Base-by-base conservation (phyloP, 2,797 vertebrate genomes). In the Loriculus beryllinus region DNA sequence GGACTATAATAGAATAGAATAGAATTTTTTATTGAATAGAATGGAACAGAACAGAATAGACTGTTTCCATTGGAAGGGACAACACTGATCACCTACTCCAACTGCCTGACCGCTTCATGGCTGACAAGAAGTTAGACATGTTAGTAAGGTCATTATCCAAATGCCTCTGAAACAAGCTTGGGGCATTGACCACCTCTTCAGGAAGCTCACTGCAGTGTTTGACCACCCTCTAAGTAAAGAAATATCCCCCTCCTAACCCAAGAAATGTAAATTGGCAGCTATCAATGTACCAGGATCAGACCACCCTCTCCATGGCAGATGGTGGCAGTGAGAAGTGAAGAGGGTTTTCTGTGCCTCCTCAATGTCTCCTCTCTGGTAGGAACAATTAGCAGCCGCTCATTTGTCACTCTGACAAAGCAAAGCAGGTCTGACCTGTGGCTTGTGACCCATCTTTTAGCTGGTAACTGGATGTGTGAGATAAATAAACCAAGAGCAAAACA, bases 191-290 rank as follows among this genome's bases (percentile, higher is more conserved):
- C 25, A 47, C 13, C 14, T 67, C 42, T 35, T n/a, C 60, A 43
- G 40, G 52, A 84, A 81, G 29, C 12, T 43, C 37, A 35, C 42
- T 63, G 5, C 63, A 33, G 19, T 39, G 11, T 49, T 78, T 70
- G 29, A 70, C 42, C 10, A n/a, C n/a, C 18, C 6, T 14, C 40
- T 68, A 11, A 4, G 19, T 31, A 33, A 59, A 81, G 12, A 78
- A 76, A 67, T 31, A 54, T 5, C 1, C 1, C 3, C 3, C 6
- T 0, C 9, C 16, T 2, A 68, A 71, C 2, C 1, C 0, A 56
- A 18, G 19, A 37, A 39, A 8, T 51, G 8, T 18, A 10, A 74
- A 29, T 23, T 10, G 18, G 21, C 21, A 67, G 15, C 22, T 25
- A 52, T 4, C 0, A 0, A 23, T 51, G 22, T 75, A 19, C 45